These are phyloP conservation scores for Gallinago solitaria DNA, from an alignment of 2,797 vertebrate species.

Conservation along the genomic window DNA sequence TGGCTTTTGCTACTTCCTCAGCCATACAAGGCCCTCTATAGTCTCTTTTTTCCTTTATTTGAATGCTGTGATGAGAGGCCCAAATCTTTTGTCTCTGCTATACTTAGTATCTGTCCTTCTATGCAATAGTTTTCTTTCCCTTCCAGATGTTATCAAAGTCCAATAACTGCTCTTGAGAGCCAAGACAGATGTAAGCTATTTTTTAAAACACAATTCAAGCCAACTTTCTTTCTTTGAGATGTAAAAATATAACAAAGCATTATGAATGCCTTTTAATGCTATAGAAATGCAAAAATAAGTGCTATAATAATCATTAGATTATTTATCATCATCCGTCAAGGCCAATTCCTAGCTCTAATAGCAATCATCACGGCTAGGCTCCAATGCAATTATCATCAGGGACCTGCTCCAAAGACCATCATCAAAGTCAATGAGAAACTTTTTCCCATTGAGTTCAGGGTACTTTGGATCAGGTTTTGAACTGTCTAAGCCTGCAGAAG, in stretches of 20 bases:
- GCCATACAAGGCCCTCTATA: neutral
- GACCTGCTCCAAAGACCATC: conserved; percentile 40
- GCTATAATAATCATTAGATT: conserved; percentile 38
- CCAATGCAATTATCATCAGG: conserved; percentile 35
- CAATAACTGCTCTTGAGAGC: conserved; percentile 47
- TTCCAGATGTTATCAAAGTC: conserved; percentile 56
- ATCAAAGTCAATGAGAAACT: conserved; percentile 38
- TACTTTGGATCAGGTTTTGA: neutral
- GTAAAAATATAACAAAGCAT: conserved; percentile 53
- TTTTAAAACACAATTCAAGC: conserved; percentile 42
- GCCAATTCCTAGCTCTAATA: conserved; percentile 39
- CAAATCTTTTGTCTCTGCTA: conserved; percentile 36
- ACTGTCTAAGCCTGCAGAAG: neutral
- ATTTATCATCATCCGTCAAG: conserved; percentile 41
- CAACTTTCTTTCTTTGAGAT: conserved; percentile 53
- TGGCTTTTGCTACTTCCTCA: conserved; percentile 62
- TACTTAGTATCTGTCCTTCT: conserved; percentile 22
- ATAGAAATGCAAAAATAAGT: conserved; percentile 57
- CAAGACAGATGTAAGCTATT: conserved; percentile 63
- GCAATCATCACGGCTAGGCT: conserved; percentile 13
- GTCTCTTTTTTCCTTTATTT: neutral
- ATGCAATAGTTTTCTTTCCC: conserved; percentile 32
- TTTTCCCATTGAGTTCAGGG: neutral
- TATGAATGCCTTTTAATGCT: conserved; percentile 62
- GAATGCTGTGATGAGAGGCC: neutral